phyloP scores from a whole-genome alignment of 92 coral and sea anemone species.

The Parazoanthus darwini region DNA sequence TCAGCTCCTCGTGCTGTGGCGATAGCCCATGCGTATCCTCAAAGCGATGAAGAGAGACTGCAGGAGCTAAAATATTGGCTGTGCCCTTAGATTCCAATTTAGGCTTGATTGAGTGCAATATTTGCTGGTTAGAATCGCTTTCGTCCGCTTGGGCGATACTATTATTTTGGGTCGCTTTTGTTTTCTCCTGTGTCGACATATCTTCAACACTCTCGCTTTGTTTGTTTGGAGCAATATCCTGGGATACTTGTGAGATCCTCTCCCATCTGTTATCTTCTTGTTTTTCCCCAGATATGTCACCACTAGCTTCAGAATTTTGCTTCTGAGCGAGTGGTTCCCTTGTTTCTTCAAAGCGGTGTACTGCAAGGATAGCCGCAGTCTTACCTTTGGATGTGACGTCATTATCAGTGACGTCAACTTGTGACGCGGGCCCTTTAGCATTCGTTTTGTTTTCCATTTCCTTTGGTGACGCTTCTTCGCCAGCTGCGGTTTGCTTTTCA shows the following conservation, averaged over 20 bases:
- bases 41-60: not conserved
- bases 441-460: not conserved
- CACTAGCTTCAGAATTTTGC: not conserved
- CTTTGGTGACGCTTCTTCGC: not conserved
- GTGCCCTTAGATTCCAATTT: not conserved
- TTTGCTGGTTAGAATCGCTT: not conserved
- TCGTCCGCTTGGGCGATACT: not conserved
- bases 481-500: not conserved
- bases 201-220: not conserved
- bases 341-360: not conserved
- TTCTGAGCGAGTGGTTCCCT: not conserved
- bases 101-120: not conserved
- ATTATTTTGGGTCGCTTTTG: not conserved
- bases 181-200: not conserved
- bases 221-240: not conserved
- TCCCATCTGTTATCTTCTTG: not conserved
- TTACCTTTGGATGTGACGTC: not conserved
- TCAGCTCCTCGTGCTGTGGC: not conserved
- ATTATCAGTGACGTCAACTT: not conserved
- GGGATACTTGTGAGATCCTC: not conserved
- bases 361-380: not conserved
- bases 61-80: not conserved
- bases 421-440: not conserved
- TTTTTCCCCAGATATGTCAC: not conserved
- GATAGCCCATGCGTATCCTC: conserved; percentile 8